Evolutionary conservation across 1,140 invertebrate genomes (phyloP).

Genomic region (Batillaria attramentaria): DNA sequence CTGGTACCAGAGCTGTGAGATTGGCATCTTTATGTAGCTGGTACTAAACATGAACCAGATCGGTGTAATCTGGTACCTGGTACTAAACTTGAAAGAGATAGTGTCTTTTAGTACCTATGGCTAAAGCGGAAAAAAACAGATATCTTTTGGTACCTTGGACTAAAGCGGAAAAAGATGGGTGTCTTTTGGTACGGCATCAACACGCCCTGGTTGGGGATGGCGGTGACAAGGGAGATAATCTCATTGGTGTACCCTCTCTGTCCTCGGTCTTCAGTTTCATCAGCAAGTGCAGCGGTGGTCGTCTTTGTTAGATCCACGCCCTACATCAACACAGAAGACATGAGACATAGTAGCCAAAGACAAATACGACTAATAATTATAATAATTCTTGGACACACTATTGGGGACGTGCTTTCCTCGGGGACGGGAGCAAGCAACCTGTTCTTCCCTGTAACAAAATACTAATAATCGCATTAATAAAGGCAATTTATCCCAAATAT

Average conservation of each 20-base stretch:
- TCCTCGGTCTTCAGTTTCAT: slow-evolving; percentile 38
- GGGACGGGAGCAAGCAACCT: no score
- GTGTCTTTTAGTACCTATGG: background rate
- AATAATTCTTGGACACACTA: no score
- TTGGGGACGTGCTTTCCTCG: no score
- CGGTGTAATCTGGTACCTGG: no score
- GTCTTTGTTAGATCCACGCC: slow-evolving; percentile 67
- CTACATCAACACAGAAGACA: slow-evolving; percentile 38
- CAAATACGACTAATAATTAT: no score
- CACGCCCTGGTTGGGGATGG: slow-evolving; percentile 70
- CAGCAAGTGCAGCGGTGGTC: slow-evolving; percentile 55
- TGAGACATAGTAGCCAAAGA: no score
- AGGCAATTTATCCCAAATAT: background rate
- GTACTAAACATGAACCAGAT: no score
- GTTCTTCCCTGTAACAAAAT: no score
- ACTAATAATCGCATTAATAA: no score
- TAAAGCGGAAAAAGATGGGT: slow-evolving; percentile 70
- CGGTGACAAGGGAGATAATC: slow-evolving; percentile 68
- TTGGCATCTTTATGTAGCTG: no score
- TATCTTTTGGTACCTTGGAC: slow-evolving; percentile 66
- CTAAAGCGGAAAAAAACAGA: background rate
- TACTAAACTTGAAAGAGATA: no score
- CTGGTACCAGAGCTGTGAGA: no score
- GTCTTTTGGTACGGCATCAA: slow-evolving; percentile 70
- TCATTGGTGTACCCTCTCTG: slow-evolving; percentile 62